Base-by-base conservation (phyloP, 2,888 invertebrate species). In the Erebia ligea region DNA sequence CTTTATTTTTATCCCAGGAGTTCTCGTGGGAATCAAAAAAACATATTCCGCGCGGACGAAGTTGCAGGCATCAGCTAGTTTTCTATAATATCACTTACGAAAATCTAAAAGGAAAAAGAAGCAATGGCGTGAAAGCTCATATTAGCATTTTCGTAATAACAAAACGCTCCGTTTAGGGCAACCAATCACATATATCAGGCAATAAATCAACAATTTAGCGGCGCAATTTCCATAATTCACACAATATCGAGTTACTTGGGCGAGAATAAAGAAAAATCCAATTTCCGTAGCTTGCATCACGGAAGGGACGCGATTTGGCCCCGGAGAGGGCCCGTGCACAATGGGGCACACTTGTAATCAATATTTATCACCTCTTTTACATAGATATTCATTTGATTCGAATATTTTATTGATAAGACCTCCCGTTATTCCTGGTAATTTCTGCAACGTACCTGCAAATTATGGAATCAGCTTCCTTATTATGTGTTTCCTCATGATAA, bases 141-240 rank as follows among this genome's bases (percentile, higher is more conserved):
- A 74, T 75, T 74, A 74, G 56, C 69, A 68, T 71, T 70, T 65
- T 66, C 68, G 66, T 66, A 66, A 73, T 73, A 75, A 68, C 68
- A 73, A 71, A 71, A 63, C 58, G 68, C 63, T 52, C 62, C 65
- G 42, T 57, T 72, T 67, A 66, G 19, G 61, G 69, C 69, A 75
- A 71, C 74, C 76, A 75, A 82, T 82, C 84, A 83, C 82, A 85
- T 80, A 80, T 85, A 86, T 86, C 80, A 82, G 70, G 82, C 80
- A 85, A 91, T 92, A 92, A 91, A 92, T 92, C 92, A 92, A 88
- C 88, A 91, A 89, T 91, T 92, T 90, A 89, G 88, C 85, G 77
- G 79, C 76, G 86, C 91, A 89, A 92, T 92, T 92, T 91, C 86
- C 91, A 92, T 92, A 92, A 92, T 92, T 92, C 92, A 92, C 88